Evolutionary conservation across 2,888 invertebrate species (phyloP), one percentile per base, ranked within the genome.

Genomic region (Diadegma fenestrale): DNA sequence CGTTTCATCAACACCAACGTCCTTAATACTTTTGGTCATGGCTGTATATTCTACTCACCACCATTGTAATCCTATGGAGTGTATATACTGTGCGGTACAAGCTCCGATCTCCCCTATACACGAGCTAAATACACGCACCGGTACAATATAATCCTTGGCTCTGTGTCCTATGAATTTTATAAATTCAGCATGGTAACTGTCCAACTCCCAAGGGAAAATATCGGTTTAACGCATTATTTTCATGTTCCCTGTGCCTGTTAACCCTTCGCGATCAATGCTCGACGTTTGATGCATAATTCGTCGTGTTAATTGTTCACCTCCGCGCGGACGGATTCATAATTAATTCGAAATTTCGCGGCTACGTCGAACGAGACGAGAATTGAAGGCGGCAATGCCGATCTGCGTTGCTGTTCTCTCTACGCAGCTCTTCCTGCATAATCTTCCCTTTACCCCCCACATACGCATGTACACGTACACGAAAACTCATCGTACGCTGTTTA

Each of bases 231-330:
- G 43, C 14, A 43, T 43, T 66, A n/a, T 64, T 19, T 41, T 5
- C 41, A 7, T 37, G 37, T 10, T 41, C 22, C 17, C 54, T 58
- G 14, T 26, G 58, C 26, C 37, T 37, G 64, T 22, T 66, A 2
- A 17, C 37, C 43, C 19, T 41, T 66, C 0, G 33, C 1, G 37
- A 19, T 66, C 66, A 41, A 10, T 58, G 41, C 26, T 14, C 4
- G 81, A 83, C 86, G 79, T 86, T 82, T 82, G 85, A 85, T 85
- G 86, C 85, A 88, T 86, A 86, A 86, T 86, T 88, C 72, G 80
- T 80, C 61, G 75, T 68, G 79, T 75, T 88, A 85, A 86, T 88
- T 84, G 82, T 86, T 80, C 58, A 26, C 80, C 78, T 76, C 78
- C 63, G n/a, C n/a, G n/a, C n/a, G 76, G 78, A 86, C 78, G 73